Evolutionary conservation across 2,113 vertebrate species (phyloP), one percentile per base, ranked within the genome.

Genomic region (Xenus cinereus): DNA sequence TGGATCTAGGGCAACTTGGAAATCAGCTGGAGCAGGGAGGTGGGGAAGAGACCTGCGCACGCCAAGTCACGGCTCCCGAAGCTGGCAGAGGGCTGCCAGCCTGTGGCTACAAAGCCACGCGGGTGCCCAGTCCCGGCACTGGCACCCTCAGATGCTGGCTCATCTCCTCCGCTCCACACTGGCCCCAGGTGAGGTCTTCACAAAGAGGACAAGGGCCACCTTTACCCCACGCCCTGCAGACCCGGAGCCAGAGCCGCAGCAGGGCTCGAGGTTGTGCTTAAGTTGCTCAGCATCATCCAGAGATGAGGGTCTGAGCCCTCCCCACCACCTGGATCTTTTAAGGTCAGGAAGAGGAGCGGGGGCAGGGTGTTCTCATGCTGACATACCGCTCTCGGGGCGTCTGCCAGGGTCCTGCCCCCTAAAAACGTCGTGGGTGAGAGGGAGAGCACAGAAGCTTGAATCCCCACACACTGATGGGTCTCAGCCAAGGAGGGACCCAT

Each of bases 1-100:
- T 96, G 92, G 77, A 97, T 97, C 96, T 97, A 95, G 96, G 95
- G 92, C 94, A 96, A n/a, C 1, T 46, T 91, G 90, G 87, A 76
- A 93, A 87, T 87, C 84, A 93, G 81, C 90, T 59, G 89, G 69
- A 76, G 57, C 15, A 39, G 0, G 81, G 54, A 79, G 75, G 66
- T 43, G 67, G 35, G 68, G 81, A 46, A 95, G 87, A 21, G n/a
- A 77, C 79, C 33, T 74, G 73, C 5, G 1, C 48, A 21, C 0
- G 0, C 19, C 2, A 4, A 30, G 12, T 64, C n/a, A 12, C 64
- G 50, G 15, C 43, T 85, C 57, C 54, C 2, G 0, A 33, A 66
- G 45, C 84, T 69, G 41, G 45, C 57, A 0, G 0, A 13, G 32
- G 33, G 45, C 30, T 46, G 56, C 54, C 77, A 87, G 64, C 37